Percentiles rank a stretch among this genome's conserved stretches.
These are phyloP conservation scores for Actinostola sp. DNA, from an alignment of 92 coral and sea anemone species.

Conservation along the genomic window DNA sequence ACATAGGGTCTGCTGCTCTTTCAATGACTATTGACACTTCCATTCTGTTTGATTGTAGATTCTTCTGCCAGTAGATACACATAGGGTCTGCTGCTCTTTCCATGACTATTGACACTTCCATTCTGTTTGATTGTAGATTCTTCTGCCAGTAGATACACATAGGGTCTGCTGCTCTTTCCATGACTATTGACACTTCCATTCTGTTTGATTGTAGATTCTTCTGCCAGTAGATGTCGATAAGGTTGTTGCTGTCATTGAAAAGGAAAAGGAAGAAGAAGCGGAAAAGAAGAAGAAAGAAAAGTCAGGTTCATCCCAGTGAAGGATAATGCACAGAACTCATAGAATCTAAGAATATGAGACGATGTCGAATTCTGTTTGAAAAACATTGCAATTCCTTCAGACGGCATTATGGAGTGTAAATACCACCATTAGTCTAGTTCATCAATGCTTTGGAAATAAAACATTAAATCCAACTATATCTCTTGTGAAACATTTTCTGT, in stretches of 20 bases:
- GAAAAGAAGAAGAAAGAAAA: constrained; percentile 93
- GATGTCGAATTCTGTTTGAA: not conserved
- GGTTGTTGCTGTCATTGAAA: constrained; percentile 90
- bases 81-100: no score
- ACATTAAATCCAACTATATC: not conserved
- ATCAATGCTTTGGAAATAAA: constrained; percentile 8
- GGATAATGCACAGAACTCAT: not conserved
- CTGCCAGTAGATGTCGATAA: constrained; percentile 91
- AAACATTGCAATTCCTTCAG: not conserved
- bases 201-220: constrained; percentile 64
- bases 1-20: no score
- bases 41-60: no score
- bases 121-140: no score
- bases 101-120: no score
- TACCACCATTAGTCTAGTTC: not conserved
- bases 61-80: no score
- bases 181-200: no score
- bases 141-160: no score
- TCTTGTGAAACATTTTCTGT: no score
- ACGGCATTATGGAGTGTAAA: not conserved
- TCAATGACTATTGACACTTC: no score
- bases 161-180: no score
- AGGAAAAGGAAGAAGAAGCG: constrained; percentile 97
- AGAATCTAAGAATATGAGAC: not conserved
- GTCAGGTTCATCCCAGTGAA: constrained; percentile 74